phyloP scores from a whole-genome alignment of 2,797 vertebrate genomes.

The Platalea minor region DNA sequence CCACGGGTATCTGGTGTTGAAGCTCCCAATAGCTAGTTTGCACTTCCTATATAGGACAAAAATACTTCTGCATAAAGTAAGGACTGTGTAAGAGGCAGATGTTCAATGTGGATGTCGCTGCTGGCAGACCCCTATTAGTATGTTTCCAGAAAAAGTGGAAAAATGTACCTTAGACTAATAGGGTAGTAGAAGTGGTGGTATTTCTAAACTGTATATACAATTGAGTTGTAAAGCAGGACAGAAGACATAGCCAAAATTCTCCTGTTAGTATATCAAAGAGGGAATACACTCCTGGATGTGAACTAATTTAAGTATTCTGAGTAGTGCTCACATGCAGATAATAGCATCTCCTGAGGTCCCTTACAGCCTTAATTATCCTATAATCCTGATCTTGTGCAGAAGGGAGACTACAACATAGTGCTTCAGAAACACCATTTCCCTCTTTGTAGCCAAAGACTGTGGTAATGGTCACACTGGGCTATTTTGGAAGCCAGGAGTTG shows the following conservation, averaged over 20 bases:
- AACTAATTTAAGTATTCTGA: neutral
- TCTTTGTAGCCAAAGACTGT: neutral
- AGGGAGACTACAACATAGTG: neutral
- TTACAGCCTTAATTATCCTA: neutral
- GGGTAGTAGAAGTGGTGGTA: neutral
- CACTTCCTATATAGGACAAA: neutral
- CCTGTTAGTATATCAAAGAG: neutral
- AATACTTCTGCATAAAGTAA: neutral
- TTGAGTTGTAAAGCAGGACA: neutral
- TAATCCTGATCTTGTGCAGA: neutral
- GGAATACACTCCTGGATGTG: neutral
- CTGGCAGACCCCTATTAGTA: neutral
- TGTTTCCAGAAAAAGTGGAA: neutral
- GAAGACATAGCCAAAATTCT: neutral
- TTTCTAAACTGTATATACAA: neutral
- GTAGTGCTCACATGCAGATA: neutral
- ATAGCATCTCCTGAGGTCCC: neutral
- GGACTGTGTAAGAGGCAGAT: neutral
- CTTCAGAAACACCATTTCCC: neutral
- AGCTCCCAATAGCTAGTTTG: neutral
- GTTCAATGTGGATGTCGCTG: neutral
- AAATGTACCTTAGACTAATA: neutral
- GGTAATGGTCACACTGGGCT: neutral
- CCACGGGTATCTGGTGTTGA: neutral
- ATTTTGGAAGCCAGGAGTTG: neutral